Percentiles rank a stretch among this genome's conserved stretches.
Evolutionary conservation across 2,113 vertebrate genomes (phyloP).

Genomic region (Hippocampus zosterae): DNA sequence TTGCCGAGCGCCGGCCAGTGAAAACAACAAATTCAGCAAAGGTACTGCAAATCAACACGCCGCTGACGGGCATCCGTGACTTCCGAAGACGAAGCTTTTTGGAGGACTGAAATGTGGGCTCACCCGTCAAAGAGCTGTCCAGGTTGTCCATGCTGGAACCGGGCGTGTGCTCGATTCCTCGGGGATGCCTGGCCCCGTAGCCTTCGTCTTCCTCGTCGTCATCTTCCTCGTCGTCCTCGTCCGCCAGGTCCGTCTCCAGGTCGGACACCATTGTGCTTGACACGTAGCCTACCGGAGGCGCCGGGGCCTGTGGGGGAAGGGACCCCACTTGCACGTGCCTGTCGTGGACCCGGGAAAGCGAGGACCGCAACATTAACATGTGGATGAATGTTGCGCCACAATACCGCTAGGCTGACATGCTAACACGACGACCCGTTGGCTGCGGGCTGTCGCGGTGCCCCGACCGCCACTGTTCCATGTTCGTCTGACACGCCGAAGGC

Average conservation of each 20-base stretch:
- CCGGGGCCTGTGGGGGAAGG: constrained; percentile 89
- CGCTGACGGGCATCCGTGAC: no score
- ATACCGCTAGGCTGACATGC: constrained; percentile 58
- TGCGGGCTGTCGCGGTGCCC: constrained; percentile 63
- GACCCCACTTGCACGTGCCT: constrained; percentile 95
- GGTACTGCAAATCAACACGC: no score
- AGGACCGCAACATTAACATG: neutral
- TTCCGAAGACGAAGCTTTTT: no score
- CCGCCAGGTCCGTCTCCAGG: constrained; percentile 91
- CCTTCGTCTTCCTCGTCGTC: constrained; percentile 89
- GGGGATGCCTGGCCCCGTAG: constrained; percentile 84
- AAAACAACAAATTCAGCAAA: no score
- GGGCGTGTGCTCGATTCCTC: constrained; percentile 89
- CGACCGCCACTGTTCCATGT: constrained; percentile 25
- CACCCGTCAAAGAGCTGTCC: constrained; percentile 97
- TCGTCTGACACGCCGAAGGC: constrained; percentile 62
- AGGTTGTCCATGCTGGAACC: constrained; percentile 98
- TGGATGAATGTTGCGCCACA: constrained; percentile 38
- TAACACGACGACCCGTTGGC: constrained; percentile 63
- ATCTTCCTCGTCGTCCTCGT: constrained; percentile 85
- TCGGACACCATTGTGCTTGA: constrained; percentile 95
- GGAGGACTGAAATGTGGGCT: neutral
- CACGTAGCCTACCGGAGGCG: constrained; percentile 92
- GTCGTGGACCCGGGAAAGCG: neutral
- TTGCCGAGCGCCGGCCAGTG: no score